Evolutionary conservation across 1,140 invertebrate species (phyloP).

Genomic region (Papilio machaon): DNA sequence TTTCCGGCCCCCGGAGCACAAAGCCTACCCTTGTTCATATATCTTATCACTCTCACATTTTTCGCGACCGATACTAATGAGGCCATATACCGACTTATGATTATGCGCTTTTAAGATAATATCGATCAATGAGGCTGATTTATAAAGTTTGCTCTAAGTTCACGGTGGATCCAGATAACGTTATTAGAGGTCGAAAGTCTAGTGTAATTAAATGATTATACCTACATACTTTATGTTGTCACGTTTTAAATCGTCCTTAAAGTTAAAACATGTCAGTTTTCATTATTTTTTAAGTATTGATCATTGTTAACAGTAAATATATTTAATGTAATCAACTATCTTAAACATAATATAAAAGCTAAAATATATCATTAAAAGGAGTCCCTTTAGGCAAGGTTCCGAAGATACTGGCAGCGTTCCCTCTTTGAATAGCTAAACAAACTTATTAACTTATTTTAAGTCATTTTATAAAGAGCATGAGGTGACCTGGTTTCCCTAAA

Average conservation of each 20-base stretch:
- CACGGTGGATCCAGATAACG: conserved; percentile 5
- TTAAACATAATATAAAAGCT: too few relatives aligned
- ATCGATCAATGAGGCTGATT: conserved; percentile 47
- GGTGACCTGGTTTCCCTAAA: too few relatives aligned
- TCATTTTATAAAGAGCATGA: too few relatives aligned
- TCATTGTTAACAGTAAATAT: too few relatives aligned
- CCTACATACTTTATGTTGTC: background rate
- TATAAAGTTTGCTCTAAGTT: conserved; percentile 32
- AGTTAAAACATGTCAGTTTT: background rate
- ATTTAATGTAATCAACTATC: too few relatives aligned
- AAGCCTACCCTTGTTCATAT: conserved; percentile 69
- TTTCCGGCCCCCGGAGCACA: conserved; percentile 58
- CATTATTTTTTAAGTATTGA: too few relatives aligned
- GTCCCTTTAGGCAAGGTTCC: too few relatives aligned
- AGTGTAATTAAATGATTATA: conserved; percentile 13
- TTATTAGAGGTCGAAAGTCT: conserved; percentile 5
- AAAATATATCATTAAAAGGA: too few relatives aligned
- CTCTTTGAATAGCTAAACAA: too few relatives aligned
- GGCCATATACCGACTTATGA: conserved; percentile 64
- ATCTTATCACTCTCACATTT: conserved; percentile 74
- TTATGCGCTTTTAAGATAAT: conserved; percentile 58
- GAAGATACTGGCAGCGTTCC: too few relatives aligned
- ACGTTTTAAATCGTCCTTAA: background rate
- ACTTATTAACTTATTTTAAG: too few relatives aligned
- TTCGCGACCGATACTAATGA: conserved; percentile 70